Evolutionary conservation across 2,113 vertebrate species (phyloP).

Genomic region (Myrmophylax atrothorax): DNA sequence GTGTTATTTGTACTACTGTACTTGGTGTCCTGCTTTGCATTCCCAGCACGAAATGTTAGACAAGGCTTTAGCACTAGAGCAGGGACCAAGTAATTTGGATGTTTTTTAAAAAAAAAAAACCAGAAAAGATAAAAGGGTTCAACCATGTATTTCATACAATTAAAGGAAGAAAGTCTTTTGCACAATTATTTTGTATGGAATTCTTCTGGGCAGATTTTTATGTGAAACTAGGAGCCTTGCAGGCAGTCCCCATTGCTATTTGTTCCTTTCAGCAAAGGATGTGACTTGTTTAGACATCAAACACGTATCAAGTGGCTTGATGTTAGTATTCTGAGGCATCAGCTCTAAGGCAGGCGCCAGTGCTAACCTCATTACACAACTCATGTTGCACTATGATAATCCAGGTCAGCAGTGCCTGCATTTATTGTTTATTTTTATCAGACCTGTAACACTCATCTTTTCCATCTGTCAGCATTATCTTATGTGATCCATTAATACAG

Average conservation of each 20-base stretch:
- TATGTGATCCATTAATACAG: conserved; percentile 20
- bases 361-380: conserved; percentile 18
- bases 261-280: conserved; percentile 13
- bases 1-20: conserved; percentile 67
- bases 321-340: conserved; percentile 45
- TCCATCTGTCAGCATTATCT: conserved; percentile 47
- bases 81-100: conserved; percentile 26
- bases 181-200: background rate
- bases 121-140: background rate
- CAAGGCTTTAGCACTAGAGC: conserved; percentile 45
- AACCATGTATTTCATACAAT: background rate
- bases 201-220: conserved; percentile 3
- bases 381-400: conserved; percentile 2
- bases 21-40: conserved; percentile 59
- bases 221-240: background rate
- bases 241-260: background rate
- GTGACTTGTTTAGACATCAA: conserved; percentile 47
- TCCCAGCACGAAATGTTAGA: conserved; percentile 68
- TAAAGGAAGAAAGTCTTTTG: background rate
- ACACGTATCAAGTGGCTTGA: conserved; percentile 35
- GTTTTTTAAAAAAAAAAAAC: background rate
- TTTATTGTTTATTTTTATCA: conserved; percentile 60
- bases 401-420: background rate
- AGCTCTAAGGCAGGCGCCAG: background rate
- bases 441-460: conserved; percentile 61